Percentiles rank a stretch among this genome's conserved stretches.
Conservation (phyloP, 2,888 invertebrate genomes). For the Mesorhabditis sp. region DNA sequence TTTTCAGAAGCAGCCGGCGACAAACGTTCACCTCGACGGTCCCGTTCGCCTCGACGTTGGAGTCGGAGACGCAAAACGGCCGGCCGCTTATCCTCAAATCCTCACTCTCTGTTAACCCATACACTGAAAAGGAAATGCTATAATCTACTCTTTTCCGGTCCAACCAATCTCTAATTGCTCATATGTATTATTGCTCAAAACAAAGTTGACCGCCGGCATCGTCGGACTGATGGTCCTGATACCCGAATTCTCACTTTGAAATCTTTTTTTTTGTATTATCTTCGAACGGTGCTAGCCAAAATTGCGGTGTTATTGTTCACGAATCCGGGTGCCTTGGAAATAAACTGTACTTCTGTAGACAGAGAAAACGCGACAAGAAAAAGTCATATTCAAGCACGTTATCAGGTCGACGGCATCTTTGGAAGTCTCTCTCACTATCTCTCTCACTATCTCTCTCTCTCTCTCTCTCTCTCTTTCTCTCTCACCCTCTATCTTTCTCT, state of each 20-base stretch:
- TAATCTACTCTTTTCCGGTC: not conserved
- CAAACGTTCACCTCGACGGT: not conserved
- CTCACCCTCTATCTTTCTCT: too few species aligned
- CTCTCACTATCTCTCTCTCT: too few species aligned
- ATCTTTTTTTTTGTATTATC: too few species aligned
- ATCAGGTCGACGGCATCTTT: not conserved
- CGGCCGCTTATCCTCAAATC: not conserved
- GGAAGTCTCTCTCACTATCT: not conserved
- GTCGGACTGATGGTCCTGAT: too few species aligned
- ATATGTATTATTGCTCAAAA: too few species aligned
- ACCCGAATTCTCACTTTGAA: too few species aligned
- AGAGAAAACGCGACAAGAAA: not conserved
- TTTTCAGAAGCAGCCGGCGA: not conserved
- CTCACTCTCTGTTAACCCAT: slow-evolving; percentile 2
- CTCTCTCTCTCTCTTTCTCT: too few species aligned
- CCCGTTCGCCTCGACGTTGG: not conserved
- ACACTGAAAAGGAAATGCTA: slow-evolving; percentile 20
- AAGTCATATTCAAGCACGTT: not conserved
- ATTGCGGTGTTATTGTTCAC: too few species aligned
- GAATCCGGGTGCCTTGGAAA: not conserved
- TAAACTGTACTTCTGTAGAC: slow-evolving; percentile 1
- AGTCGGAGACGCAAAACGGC: not conserved
- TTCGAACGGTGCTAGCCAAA: too few species aligned
- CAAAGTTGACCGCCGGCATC: too few species aligned
- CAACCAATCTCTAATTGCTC: too few species aligned